Conservation (phyloP, 2,888 invertebrate species). For the Morpho achilles region DNA sequence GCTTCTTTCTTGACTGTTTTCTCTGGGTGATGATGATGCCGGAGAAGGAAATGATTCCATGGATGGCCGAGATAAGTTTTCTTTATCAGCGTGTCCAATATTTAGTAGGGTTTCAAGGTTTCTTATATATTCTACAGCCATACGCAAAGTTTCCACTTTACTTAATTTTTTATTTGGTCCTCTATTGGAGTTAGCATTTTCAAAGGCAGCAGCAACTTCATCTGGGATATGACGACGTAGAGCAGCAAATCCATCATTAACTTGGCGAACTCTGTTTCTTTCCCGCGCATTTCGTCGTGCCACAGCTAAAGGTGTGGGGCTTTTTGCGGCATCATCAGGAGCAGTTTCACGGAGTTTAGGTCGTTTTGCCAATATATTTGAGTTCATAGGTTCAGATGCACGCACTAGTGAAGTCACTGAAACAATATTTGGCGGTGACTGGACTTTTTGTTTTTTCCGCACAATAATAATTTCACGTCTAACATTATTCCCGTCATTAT, state of each 20-base stretch:
- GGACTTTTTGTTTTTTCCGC: constrained; percentile 70
- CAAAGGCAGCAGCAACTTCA: constrained; percentile 86
- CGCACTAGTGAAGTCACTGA: constrained; percentile 70
- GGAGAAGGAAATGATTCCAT: constrained; percentile 75
- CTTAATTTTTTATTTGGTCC: constrained; percentile 88
- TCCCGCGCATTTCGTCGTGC: constrained; percentile 95
- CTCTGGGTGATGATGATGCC: constrained; percentile 70
- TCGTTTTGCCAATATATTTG: constrained; percentile 52
- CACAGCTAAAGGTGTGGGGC: constrained; percentile 88
- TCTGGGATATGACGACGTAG: constrained; percentile 92
- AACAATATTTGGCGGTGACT: constrained; percentile 54
- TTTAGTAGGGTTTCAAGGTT: constrained; percentile 87
- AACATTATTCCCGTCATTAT: constrained; percentile 55
- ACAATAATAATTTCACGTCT: constrained; percentile 76
- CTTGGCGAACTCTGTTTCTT: constrained; percentile 94
- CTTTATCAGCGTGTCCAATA: constrained; percentile 81
- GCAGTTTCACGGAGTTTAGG: constrained; percentile 61
- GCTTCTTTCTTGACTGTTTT: constrained; percentile 76
- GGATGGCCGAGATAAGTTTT: constrained; percentile 56
- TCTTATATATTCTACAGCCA: constrained; percentile 94
- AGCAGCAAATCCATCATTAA: constrained; percentile 94
- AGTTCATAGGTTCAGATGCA: constrained; percentile 49
- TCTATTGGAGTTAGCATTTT: constrained; percentile 81
- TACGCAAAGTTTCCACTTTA: constrained; percentile 92
- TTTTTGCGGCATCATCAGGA: constrained; percentile 64